phyloP scores from a whole-genome alignment of 92 coral and sea anemone genomes.

The Parazoanthus darwini region DNA sequence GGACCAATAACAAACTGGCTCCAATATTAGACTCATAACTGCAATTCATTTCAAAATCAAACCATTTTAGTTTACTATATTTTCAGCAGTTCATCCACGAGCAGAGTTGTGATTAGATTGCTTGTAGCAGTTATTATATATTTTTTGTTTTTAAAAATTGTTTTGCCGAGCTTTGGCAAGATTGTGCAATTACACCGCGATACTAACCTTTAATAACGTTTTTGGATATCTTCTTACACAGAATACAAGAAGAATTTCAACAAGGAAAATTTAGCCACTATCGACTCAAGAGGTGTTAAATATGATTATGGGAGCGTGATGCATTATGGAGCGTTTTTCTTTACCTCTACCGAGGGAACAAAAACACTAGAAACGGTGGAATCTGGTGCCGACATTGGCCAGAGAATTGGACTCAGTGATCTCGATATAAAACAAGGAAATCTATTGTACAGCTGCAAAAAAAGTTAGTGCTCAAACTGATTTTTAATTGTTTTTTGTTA shows the following conservation, averaged over 20 bases:
- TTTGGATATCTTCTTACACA: slow-evolving; percentile 10
- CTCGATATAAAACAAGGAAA: slow-evolving; percentile 74
- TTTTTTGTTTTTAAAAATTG: too few species aligned
- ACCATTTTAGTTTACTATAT: too few species aligned
- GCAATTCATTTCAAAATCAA: too few species aligned
- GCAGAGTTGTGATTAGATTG: too few species aligned
- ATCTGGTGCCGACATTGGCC: slow-evolving; percentile 66
- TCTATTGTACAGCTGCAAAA: slow-evolving; percentile 64
- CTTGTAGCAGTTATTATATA: too few species aligned
- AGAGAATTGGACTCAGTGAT: slow-evolving; percentile 74
- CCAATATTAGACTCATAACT: too few species aligned
- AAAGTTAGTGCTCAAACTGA: slow-evolving; percentile 32
- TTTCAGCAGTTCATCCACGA: too few species aligned
- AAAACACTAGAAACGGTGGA: slow-evolving; percentile 51
- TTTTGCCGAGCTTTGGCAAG: too few species aligned
- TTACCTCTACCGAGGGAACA: slow-evolving; percentile 45
- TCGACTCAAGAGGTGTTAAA: slow-evolving; percentile 70
- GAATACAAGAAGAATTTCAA: slow-evolving; percentile 76
- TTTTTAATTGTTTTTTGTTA: too few species aligned
- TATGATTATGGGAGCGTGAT: slow-evolving; percentile 90
- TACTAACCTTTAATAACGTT: neutral
- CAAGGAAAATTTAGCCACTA: slow-evolving; percentile 57
- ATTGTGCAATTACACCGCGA: too few species aligned
- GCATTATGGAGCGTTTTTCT: slow-evolving; percentile 92
- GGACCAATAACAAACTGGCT: too few species aligned